Conservation (phyloP, 1,140 invertebrate genomes). For the Spodoptera litura region DNA sequence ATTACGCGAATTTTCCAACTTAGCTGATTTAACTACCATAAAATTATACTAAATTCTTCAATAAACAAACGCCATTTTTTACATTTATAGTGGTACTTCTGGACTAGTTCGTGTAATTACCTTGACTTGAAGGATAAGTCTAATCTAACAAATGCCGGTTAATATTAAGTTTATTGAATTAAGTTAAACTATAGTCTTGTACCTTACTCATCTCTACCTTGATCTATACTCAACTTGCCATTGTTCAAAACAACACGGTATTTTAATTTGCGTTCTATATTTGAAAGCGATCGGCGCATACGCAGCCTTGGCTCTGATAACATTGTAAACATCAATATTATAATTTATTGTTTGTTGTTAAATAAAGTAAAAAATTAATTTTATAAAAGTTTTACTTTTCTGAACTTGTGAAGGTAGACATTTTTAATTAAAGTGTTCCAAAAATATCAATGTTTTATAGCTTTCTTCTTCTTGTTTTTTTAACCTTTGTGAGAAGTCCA, state of each 20-base stretch:
- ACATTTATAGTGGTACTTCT: too few species aligned
- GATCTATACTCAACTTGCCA: constrained; percentile 38
- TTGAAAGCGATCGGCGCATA: constrained; percentile 42
- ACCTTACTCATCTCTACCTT: constrained; percentile 17
- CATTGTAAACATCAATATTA: background rate
- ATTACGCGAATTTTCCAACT: too few species aligned
- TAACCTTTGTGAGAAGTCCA: constrained; percentile 3
- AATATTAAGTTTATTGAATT: constrained; percentile 13
- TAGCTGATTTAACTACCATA: too few species aligned
- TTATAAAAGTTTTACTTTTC: too few species aligned
- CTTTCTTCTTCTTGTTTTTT: too few species aligned
- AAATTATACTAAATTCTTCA: too few species aligned
- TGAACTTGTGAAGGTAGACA: too few species aligned
- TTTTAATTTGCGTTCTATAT: constrained; percentile 43
- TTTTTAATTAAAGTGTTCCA: too few species aligned
- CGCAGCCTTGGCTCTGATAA: constrained; percentile 48
- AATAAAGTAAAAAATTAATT: background rate
- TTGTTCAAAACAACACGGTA: constrained; percentile 46
- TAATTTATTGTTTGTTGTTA: background rate
- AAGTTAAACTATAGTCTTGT: constrained; percentile 20
- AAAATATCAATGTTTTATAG: too few species aligned
- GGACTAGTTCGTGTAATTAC: background rate
- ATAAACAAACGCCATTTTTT: too few species aligned
- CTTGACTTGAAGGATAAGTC: constrained; percentile 3
- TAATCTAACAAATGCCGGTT: constrained; percentile 4